Conservation (phyloP, 2,113 vertebrate species). For the Chamaetylas fuelleborni region DNA sequence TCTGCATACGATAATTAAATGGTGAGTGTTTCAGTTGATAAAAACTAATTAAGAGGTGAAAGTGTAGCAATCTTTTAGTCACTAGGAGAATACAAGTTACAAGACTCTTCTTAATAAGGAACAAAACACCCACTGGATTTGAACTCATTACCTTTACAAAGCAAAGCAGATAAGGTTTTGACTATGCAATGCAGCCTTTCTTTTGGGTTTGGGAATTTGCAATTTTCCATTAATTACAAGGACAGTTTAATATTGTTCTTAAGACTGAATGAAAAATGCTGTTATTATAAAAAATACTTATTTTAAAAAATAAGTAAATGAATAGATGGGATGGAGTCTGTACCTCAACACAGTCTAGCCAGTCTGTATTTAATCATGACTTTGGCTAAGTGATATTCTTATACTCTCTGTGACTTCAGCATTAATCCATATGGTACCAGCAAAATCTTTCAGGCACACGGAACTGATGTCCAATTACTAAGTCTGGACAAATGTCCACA, state of each 20-base stretch:
- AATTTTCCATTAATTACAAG: constrained; percentile 3
- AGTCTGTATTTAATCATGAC: neutral
- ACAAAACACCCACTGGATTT: constrained; percentile 16
- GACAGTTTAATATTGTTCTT: neutral
- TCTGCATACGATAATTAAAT: neutral
- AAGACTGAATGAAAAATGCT: neutral
- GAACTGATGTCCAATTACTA: neutral
- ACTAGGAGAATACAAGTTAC: neutral
- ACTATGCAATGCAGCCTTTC: neutral
- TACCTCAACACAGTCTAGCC: neutral
- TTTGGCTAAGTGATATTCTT: neutral
- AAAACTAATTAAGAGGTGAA: constrained; percentile 54
- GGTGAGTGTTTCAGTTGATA: constrained; percentile 1
- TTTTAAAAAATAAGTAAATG: accelerated
- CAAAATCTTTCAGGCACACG: neutral
- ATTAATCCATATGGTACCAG: neutral
- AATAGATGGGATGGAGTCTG: neutral
- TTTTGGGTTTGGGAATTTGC: neutral
- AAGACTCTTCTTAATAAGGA: constrained; percentile 11
- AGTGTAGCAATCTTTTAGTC: neutral
- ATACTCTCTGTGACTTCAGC: neutral
- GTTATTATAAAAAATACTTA: neutral
- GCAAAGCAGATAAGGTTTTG: constrained; percentile 31
- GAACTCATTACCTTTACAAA: constrained; percentile 38
- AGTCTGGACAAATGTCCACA: neutral